Evolutionary conservation across 1,140 invertebrate genomes (phyloP).

Genomic region (Hetaerina americana): DNA sequence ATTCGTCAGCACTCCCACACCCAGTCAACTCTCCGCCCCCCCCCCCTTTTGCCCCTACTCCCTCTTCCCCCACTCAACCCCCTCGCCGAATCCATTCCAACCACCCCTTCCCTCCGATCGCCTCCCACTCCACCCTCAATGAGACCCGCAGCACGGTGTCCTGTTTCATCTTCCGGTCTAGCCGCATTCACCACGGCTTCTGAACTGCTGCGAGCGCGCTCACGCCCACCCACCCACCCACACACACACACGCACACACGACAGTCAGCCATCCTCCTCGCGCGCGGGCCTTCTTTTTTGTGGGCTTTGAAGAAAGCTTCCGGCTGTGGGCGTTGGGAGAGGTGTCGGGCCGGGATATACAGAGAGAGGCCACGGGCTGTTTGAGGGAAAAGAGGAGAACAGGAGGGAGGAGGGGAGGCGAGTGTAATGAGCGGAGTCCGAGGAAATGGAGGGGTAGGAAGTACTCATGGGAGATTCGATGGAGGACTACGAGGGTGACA

Average conservation of each 20-base stretch:
- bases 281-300: not conserved
- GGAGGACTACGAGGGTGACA: too few species aligned
- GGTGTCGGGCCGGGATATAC: too few species aligned
- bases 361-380: not conserved
- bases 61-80: not conserved
- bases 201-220: too few species aligned
- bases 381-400: not conserved
- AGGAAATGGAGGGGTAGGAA: too few species aligned
- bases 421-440: too few species aligned
- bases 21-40: not conserved
- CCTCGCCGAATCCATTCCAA: not conserved
- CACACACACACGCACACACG: too few species aligned
- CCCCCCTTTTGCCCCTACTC: not conserved
- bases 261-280: too few species aligned
- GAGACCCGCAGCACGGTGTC: not conserved
- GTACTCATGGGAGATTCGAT: too few species aligned
- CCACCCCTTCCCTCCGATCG: not conserved
- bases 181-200: too few species aligned
- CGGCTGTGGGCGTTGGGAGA: not conserved
- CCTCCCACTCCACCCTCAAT: not conserved
- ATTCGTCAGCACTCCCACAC: not conserved
- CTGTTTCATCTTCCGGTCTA: not conserved
- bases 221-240: too few species aligned
- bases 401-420: too few species aligned
- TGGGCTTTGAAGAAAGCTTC: not conserved